phyloP scores from a whole-genome alignment of 1,140 invertebrate species.

The Drosophila murphyi region DNA sequence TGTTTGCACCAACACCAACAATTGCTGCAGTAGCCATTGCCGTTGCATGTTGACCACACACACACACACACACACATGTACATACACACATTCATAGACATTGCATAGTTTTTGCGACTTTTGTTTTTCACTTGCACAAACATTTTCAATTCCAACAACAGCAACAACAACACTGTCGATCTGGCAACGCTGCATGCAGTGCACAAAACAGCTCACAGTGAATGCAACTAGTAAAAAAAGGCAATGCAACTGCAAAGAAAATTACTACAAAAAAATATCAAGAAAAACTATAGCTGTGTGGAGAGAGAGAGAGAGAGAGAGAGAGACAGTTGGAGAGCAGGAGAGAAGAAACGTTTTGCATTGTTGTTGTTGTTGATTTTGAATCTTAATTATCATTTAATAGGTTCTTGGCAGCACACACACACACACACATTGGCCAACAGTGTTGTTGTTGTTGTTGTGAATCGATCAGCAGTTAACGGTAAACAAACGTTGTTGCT shows the following conservation, averaged over 20 bases:
- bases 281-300: no score
- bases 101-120: conserved; percentile 49
- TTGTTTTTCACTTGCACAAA: conserved; percentile 51
- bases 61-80: conserved; percentile 26
- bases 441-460: background rate
- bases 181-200: conserved; percentile 55
- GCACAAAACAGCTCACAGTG: background rate
- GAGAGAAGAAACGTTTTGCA: background rate
- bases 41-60: conserved; percentile 62
- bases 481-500: background rate
- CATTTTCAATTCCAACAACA: conserved; percentile 26
- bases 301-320: background rate
- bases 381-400: conserved; percentile 58
- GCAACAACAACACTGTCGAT: conserved; percentile 27
- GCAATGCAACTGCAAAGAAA: conserved; percentile 15
- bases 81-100: conserved; percentile 12
- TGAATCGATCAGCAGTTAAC: conserved; percentile 40
- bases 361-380: conserved; percentile 24
- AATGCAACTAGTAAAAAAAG: conserved; percentile 7
- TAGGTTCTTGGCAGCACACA: conserved; percentile 46
- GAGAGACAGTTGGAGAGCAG: background rate
- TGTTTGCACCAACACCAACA: conserved; percentile 22
- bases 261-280: background rate
- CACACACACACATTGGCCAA: conserved; percentile 17
- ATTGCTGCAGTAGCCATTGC: conserved; percentile 51